Evolutionary conservation across 2,888 invertebrate genomes (phyloP).

Genomic region (Pseudococcus longispinus): DNA sequence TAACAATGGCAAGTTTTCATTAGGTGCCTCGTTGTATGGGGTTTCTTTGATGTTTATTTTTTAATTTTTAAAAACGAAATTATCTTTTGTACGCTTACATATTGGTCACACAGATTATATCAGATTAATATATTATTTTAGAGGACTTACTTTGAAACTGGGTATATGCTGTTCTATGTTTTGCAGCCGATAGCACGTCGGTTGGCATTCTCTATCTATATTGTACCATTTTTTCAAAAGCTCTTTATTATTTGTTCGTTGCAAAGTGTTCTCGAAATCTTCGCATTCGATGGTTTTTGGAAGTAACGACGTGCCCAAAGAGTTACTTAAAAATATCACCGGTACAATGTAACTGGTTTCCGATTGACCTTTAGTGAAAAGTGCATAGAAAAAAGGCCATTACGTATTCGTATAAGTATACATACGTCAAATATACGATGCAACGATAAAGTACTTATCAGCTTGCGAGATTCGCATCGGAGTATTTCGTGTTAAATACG

Average conservation of each 20-base stretch:
- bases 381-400: background rate
- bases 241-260: conserved; percentile 67
- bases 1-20: background rate
- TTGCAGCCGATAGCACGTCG: conserved; percentile 78
- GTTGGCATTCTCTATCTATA: conserved; percentile 71
- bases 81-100: background rate
- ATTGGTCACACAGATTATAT: background rate
- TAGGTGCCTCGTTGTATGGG: background rate
- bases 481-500: background rate
- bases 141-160: conserved; percentile 64
- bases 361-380: conserved; percentile 70
- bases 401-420: too few relatives aligned
- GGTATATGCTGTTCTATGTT: conserved; percentile 68
- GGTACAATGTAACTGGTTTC: conserved; percentile 79
- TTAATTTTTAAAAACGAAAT: background rate
- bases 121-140: background rate
- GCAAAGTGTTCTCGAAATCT: conserved; percentile 78
- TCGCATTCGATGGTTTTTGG: conserved; percentile 80
- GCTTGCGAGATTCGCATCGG: background rate
- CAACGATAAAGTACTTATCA: background rate
- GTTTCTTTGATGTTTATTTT: background rate
- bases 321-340: conserved; percentile 79
- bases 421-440: background rate
- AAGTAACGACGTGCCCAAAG: conserved; percentile 76
- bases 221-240: conserved; percentile 68